phyloP scores from a whole-genome alignment of 2,113 vertebrate species.

The Hemibates koningsi region DNA sequence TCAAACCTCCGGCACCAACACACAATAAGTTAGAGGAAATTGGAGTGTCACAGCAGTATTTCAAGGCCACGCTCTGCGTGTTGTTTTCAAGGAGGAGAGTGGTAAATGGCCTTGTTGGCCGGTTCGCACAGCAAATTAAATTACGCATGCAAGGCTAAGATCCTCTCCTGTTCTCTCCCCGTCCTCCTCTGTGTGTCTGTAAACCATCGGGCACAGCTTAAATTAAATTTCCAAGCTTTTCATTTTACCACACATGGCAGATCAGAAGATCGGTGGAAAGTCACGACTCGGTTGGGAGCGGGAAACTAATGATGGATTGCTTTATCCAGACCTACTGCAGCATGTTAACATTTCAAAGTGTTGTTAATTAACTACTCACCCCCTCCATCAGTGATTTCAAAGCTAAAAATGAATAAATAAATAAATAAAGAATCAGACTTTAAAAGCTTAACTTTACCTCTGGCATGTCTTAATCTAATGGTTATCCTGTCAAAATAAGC shows the following conservation, averaged over 20 bases:
- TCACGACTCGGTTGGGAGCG: background rate
- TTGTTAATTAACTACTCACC: background rate
- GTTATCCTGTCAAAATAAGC: background rate
- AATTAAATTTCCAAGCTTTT: background rate
- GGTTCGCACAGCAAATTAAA: slow-evolving; percentile 16
- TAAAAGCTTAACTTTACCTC: background rate
- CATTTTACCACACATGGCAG: background rate
- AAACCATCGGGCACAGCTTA: background rate
- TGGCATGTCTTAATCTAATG: background rate
- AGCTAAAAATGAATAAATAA: background rate
- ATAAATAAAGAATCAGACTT: background rate
- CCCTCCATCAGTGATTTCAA: background rate
- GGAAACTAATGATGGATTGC: background rate
- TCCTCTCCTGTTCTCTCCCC: background rate
- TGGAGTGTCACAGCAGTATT: slow-evolving; percentile 27
- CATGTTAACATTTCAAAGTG: background rate
- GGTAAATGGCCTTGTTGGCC: background rate
- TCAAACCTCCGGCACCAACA: slow-evolving; percentile 38
- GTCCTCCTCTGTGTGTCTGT: background rate
- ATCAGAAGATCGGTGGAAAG: background rate
- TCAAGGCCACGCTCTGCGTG: background rate
- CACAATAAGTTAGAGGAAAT: slow-evolving; percentile 43
- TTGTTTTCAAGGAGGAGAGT: background rate
- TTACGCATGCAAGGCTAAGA: slow-evolving; percentile 2
- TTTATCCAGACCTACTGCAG: background rate